phyloP scores from a whole-genome alignment of 2,888 invertebrate species.

The Gortyna flavago region DNA sequence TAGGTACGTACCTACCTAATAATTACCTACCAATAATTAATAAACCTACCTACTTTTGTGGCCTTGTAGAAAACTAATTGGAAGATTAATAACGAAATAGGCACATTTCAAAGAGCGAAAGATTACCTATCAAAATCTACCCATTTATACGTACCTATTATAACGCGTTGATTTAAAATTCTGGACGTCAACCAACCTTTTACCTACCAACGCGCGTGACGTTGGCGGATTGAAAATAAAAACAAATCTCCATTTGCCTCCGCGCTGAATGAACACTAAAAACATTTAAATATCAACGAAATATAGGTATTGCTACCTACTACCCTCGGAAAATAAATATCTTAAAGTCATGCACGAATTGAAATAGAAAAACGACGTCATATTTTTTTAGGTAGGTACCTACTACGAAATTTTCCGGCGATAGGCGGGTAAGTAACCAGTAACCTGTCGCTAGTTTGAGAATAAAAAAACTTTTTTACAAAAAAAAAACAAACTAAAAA shows the following conservation, averaged over 20 bases:
- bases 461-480: no score
- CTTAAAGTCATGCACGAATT: slow-evolving; percentile 33
- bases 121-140: background rate
- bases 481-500: no score
- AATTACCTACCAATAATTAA: background rate
- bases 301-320: slow-evolving; percentile 8
- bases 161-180: slow-evolving; percentile 22
- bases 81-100: background rate
- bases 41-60: background rate
- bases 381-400: slow-evolving; percentile 37
- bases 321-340: slow-evolving; percentile 37
- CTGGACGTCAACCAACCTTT: slow-evolving; percentile 3
- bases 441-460: background rate
- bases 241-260: slow-evolving; percentile 13
- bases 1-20: background rate
- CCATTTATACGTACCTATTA: slow-evolving; percentile 2
- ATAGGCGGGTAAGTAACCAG: background rate
- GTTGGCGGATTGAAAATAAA: slow-evolving; percentile 15
- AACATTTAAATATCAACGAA: slow-evolving; percentile 38
- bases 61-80: background rate
- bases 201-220: slow-evolving; percentile 5
- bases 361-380: slow-evolving; percentile 23
- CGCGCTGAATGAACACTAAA: slow-evolving; percentile 15
- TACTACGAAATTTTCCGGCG: slow-evolving; percentile 16
- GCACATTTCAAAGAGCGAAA: background rate